phyloP scores from a whole-genome alignment of 2,113 vertebrate genomes.

The Papio anubis region DNA sequence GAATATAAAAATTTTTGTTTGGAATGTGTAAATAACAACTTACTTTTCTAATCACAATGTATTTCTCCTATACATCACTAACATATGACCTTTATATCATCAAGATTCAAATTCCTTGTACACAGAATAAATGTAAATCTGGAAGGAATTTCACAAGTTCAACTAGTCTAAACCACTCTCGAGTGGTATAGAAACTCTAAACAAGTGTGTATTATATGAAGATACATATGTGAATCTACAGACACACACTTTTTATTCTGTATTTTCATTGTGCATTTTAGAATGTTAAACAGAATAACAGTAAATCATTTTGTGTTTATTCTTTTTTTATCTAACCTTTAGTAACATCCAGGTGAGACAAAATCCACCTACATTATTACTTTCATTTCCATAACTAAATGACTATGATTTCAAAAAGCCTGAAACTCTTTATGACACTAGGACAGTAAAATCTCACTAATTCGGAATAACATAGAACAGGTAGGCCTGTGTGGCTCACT shows the following conservation, averaged over 20 bases:
- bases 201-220: slow-evolving; percentile 1
- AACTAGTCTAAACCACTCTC: not conserved
- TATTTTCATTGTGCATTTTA: slow-evolving; percentile 29
- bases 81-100: slow-evolving; percentile 6
- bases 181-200: not conserved
- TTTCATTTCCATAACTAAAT: slow-evolving; percentile 28
- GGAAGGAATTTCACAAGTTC: slow-evolving; percentile 51
- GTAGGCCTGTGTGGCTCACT: slow-evolving; percentile 24
- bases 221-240: slow-evolving; percentile 11
- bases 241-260: not conserved
- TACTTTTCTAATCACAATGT: not conserved
- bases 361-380: slow-evolving; percentile 4
- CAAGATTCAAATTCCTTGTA: slow-evolving; percentile 60
- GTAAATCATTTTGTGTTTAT: slow-evolving; percentile 7
- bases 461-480: slow-evolving; percentile 57
- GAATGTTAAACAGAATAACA: slow-evolving; percentile 25
- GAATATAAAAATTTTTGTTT: slow-evolving; percentile 35
- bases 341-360: slow-evolving; percentile 21
- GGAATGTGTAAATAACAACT: slow-evolving; percentile 44
- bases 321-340: slow-evolving; percentile 9
- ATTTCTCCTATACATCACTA: not conserved
- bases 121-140: not conserved
- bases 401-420: slow-evolving; percentile 14
- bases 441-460: slow-evolving; percentile 77
- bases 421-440: slow-evolving; percentile 25